A percentile compares a stretch with the other conserved stretches of the same genome.
These are phyloP conservation scores for Amaurobius ferox DNA, from an alignment of 2,888 invertebrate genomes.

Conservation along the genomic window DNA sequence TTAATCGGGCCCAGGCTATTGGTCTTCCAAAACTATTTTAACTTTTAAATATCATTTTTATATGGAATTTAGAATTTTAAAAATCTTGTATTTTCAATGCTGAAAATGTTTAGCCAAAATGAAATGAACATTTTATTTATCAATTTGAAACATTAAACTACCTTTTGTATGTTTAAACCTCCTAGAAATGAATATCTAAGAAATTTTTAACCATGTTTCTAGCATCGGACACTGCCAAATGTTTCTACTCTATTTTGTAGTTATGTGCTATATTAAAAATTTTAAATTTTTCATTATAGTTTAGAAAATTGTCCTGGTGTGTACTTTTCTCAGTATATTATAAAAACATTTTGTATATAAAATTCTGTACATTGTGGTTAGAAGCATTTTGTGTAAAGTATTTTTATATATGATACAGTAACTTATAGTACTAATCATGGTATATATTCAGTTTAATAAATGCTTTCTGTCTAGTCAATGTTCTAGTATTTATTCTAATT, in stretches of 20 bases:
- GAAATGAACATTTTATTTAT: too few species aligned
- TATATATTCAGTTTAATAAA: background rate
- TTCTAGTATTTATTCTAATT: too few species aligned
- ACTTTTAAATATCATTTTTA: too few species aligned
- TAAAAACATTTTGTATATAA: background rate
- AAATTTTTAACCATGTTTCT: background rate
- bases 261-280: background rate
- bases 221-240: background rate
- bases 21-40: too few species aligned
- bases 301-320: background rate
- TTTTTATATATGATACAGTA: background rate
- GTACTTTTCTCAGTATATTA: background rate
- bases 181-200: too few species aligned
- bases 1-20: too few species aligned
- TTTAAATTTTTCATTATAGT: background rate
- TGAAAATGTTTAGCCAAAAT: too few species aligned
- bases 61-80: too few species aligned
- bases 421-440: background rate
- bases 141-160: too few species aligned
- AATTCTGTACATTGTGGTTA: background rate
- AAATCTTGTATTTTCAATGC: too few species aligned
- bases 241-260: constrained; percentile 1
- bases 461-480: background rate
- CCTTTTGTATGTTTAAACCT: too few species aligned
- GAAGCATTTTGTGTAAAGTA: background rate